Percentiles rank a stretch among this genome's conserved stretches.
phyloP scores from a whole-genome alignment of 2,888 invertebrate species.

The Aspidiotus rigidus region DNA sequence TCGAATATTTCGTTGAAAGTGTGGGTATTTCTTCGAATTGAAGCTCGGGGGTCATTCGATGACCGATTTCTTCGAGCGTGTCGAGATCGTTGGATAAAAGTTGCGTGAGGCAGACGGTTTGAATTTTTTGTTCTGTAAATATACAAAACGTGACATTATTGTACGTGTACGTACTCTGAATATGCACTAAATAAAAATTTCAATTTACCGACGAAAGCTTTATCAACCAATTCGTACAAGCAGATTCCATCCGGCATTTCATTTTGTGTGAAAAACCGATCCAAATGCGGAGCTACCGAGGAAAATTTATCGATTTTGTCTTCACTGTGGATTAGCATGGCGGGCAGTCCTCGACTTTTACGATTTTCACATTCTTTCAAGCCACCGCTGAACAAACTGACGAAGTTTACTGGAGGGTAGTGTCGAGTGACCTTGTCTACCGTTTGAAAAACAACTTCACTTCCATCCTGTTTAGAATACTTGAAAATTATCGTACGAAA shows the following conservation, averaged over 20 bases:
- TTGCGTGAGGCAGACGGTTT: too few relatives aligned
- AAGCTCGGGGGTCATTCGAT: background rate
- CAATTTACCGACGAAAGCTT: background rate
- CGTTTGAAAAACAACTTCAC: conserved; percentile 5
- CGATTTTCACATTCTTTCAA: conserved; percentile 25
- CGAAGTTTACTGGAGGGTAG: conserved; percentile 8
- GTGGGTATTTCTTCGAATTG: background rate
- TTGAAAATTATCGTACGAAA: too few relatives aligned
- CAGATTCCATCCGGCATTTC: background rate
- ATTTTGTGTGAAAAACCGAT: background rate
- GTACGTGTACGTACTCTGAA: too few relatives aligned
- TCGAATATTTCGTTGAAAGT: background rate
- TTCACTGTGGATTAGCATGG: conserved; percentile 15
- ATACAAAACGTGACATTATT: too few relatives aligned
- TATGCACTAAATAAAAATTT: too few relatives aligned
- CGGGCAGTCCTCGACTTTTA: conserved; percentile 8
- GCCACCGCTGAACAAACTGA: conserved; percentile 14
- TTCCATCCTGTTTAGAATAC: background rate
- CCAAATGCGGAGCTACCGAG: background rate
- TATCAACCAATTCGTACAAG: conserved; percentile 16
- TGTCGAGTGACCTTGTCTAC: conserved; percentile 16
- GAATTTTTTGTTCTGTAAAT: too few relatives aligned
- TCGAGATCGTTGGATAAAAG: background rate
- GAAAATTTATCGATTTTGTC: conserved; percentile 6
- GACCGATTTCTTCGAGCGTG: background rate